These are phyloP conservation scores for Scrobipalpa costella DNA, from an alignment of 2,888 invertebrate genomes.

Conservation along the genomic window DNA sequence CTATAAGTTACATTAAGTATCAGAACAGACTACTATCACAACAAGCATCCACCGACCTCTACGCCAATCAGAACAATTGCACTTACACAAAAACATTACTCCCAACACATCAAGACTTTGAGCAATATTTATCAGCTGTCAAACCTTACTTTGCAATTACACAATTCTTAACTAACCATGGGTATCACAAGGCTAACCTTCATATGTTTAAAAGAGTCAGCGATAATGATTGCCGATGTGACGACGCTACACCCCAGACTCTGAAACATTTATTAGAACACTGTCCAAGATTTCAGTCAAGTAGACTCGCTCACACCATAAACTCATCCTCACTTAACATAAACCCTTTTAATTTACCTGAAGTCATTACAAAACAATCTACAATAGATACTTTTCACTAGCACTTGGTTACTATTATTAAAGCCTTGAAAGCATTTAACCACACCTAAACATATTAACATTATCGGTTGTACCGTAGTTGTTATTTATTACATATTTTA, in stretches of 20 bases:
- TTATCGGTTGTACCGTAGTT: too few relatives aligned
- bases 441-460: too few relatives aligned
- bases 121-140: not conserved
- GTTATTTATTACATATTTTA: too few relatives aligned
- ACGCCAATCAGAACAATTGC: not conserved
- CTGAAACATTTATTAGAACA: constrained; percentile 19
- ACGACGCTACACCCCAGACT: constrained; percentile 20
- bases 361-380: too few relatives aligned
- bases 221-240: constrained; percentile 28
- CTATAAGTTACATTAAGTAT: constrained; percentile 27
- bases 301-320: not conserved
- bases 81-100: constrained; percentile 17
- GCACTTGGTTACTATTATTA: too few relatives aligned
- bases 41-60: not conserved
- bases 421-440: too few relatives aligned
- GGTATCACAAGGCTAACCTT: constrained; percentile 29
- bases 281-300: constrained; percentile 21
- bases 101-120: not conserved
- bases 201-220: constrained; percentile 26
- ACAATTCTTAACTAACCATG: constrained; percentile 27
- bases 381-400: too few relatives aligned
- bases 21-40: not conserved
- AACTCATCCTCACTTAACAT: too few relatives aligned
- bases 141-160: constrained; percentile 24
- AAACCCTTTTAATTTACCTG: too few relatives aligned